phyloP scores from a whole-genome alignment of 1,140 invertebrate genomes.

The Conopomorpha cramerella region DNA sequence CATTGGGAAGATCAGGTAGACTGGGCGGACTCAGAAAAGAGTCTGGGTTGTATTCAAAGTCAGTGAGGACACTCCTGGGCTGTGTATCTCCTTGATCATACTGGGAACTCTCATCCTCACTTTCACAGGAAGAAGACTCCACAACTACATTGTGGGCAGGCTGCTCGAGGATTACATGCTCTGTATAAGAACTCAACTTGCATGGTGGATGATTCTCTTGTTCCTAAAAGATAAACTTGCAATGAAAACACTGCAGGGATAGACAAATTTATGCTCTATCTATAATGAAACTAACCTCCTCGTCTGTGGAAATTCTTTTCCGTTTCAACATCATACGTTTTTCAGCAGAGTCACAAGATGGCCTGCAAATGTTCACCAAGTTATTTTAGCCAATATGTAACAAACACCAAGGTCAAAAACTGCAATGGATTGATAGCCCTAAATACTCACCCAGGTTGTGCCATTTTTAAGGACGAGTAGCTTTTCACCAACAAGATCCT shows the following conservation, averaged over 20 bases:
- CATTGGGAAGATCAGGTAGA: conserved; percentile 44
- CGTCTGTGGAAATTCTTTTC: conserved; percentile 46
- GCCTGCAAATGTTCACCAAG: conserved; percentile 18
- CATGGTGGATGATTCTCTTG: conserved; percentile 41
- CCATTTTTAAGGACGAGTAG: conserved; percentile 28
- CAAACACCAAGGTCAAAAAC: conserved; percentile 23
- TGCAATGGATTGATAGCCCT: conserved; percentile 11
- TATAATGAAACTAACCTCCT: conserved; percentile 30
- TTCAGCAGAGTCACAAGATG: conserved; percentile 34
- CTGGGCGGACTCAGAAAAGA: conserved; percentile 50
- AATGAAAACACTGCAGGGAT: neutral
- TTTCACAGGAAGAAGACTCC: conserved; percentile 44
- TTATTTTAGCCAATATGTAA: conserved; percentile 28
- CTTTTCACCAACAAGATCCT: conserved; percentile 18
- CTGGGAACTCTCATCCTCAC: conserved; percentile 39
- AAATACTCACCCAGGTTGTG: conserved; percentile 45
- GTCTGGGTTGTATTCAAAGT: conserved; percentile 45
- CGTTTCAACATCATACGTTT: conserved; percentile 36
- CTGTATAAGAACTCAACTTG: conserved; percentile 25
- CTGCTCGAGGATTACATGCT: conserved; percentile 27
- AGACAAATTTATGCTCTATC: neutral
- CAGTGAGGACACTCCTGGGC: conserved; percentile 37
- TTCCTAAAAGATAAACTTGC: conserved; percentile 14
- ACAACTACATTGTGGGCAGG: conserved; percentile 40
- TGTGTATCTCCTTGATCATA: conserved; percentile 20